Base-by-base conservation (phyloP, 2,888 invertebrate species). In the Oxyteleia sp. region DNA sequence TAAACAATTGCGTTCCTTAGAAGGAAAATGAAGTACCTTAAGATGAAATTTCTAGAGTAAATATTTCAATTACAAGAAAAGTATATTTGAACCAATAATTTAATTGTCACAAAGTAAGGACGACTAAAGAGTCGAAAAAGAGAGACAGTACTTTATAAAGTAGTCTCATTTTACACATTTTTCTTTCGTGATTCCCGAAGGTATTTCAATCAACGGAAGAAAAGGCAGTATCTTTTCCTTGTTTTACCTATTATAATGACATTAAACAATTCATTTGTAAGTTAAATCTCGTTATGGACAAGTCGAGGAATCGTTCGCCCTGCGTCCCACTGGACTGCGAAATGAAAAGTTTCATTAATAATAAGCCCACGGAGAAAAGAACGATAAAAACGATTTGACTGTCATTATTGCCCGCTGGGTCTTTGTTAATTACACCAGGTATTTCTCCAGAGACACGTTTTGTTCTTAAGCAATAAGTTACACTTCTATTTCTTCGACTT, bases 381-480 rank as follows among this genome's bases (percentile, higher is more conserved):
- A 45, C 13, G 29, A 7, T 20, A 20, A 66, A 57, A 80, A 61
- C 72, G 76, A 80, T 72, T 83, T 71, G 59, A 82, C 76, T 59
- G 87, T 88, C 86, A 86, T 89, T 88, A 88, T 86, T 86, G 80
- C 80, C 84, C 75, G 82, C 79, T 82, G 85, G 86, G 86, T 85
- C 74, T 87, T 75, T 78, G 88, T 87, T 90, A 89, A 90, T 88
- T 88, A 88, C 84, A 84, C 79, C 81, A 81, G 85, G 84, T 29
- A 61, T 86, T 85, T 84, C 85, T 86, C 87, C 57, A 5, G 85
- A 76, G 88, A 82, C 84, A 47, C 23, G 32, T 47, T 53, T 35
- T 66, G 2, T 26, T 79, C 69, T 76, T 69, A 55, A 61, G 55
- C 53, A 64, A 49, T 63, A 53, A 75, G 59, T 76, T 76, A 59